Conservation (phyloP, 2,113 vertebrate genomes). For the Sialia sialis region DNA sequence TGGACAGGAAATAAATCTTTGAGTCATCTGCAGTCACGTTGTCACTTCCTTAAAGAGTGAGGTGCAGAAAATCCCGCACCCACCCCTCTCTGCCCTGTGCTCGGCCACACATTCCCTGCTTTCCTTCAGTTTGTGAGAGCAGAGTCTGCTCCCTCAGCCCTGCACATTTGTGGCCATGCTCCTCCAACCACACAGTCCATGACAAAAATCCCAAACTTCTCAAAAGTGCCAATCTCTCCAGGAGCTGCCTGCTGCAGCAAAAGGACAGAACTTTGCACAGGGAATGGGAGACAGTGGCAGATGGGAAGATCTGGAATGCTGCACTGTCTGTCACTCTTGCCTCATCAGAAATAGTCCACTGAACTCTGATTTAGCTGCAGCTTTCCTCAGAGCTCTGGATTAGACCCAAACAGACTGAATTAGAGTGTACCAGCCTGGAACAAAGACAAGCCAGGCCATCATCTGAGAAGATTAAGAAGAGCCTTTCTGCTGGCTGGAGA, state of each 20-base stretch:
- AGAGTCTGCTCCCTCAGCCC: background rate
- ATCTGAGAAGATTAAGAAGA: slow-evolving; percentile 18
- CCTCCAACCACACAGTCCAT: background rate
- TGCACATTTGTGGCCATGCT: background rate
- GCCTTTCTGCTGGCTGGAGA: slow-evolving; percentile 18
- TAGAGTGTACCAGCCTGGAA: slow-evolving; percentile 32
- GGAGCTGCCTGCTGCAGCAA: background rate
- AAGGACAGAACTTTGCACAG: background rate
- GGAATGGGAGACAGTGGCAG: background rate
- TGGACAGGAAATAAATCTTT: background rate
- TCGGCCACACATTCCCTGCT: background rate
- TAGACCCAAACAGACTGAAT: background rate
- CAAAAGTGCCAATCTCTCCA: background rate
- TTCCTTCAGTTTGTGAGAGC: background rate
- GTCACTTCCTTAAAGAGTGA: background rate
- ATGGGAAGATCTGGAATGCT: background rate
- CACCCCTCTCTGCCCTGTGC: background rate
- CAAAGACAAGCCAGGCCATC: slow-evolving; percentile 2
- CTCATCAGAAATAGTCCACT: background rate
- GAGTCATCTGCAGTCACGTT: background rate
- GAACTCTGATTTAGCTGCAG: slow-evolving; percentile 1
- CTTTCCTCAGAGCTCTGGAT: slow-evolving; percentile 17
- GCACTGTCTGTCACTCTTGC: background rate
- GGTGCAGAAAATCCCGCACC: background rate
- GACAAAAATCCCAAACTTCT: background rate